Conservation (phyloP, 2,888 invertebrate genomes). For the Calameuta idolon region DNA sequence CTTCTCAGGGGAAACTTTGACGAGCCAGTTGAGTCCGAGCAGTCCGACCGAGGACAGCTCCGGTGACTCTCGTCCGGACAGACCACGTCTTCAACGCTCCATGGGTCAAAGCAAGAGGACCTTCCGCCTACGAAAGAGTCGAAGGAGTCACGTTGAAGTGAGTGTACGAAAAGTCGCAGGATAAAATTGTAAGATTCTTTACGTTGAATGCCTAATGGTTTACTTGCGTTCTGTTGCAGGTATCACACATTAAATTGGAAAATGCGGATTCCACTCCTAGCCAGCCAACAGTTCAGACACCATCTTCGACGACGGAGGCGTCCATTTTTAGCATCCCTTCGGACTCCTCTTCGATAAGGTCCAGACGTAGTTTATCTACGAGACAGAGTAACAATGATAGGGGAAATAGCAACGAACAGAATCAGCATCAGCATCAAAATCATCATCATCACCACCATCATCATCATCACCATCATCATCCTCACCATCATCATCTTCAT, state of each 20-base stretch:
- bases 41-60: slow-evolving; percentile 78
- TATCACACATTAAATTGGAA: slow-evolving; percentile 69
- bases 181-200: slow-evolving; percentile 32
- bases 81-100: slow-evolving; percentile 86
- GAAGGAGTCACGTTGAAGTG: slow-evolving; percentile 79
- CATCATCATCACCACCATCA: slow-evolving; percentile 40
- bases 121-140: slow-evolving; percentile 86
- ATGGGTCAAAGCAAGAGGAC: slow-evolving; percentile 96
- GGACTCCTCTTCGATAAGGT: slow-evolving; percentile 53
- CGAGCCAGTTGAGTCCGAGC: slow-evolving; percentile 80
- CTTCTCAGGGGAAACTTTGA: slow-evolving; percentile 78
- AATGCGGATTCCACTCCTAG: slow-evolving; percentile 47
- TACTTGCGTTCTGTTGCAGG: slow-evolving; percentile 49
- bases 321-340: slow-evolving; percentile 47
- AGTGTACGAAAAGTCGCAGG: slow-evolving; percentile 29
- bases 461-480: slow-evolving; percentile 46
- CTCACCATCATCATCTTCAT: slow-evolving; percentile 28
- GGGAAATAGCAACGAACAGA: slow-evolving; percentile 25
- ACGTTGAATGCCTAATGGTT: not conserved
- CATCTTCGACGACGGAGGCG: slow-evolving; percentile 42
- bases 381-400: slow-evolving; percentile 39
- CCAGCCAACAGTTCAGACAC: slow-evolving; percentile 34
- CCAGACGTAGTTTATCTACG: slow-evolving; percentile 43
- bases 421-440: slow-evolving; percentile 33
- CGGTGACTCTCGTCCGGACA: slow-evolving; percentile 71